phyloP scores from a whole-genome alignment of 35 echinoderm and acorn worm species.

The Patiria miniata region DNA sequence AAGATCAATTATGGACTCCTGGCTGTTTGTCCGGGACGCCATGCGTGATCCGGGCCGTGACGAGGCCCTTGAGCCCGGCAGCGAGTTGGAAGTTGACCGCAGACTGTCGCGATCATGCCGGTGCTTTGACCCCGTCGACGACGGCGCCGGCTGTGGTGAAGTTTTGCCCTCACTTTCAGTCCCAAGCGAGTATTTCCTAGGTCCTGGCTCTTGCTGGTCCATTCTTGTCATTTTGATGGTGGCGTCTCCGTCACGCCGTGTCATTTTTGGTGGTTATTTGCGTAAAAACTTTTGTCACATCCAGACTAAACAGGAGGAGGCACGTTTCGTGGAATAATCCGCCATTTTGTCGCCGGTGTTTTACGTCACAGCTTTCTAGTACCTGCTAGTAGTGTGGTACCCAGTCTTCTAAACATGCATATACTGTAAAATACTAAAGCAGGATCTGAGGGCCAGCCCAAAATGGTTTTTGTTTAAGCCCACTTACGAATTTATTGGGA shows the following conservation, averaged over 20 bases:
- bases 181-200: conserved; percentile 35
- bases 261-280: conserved; percentile 31
- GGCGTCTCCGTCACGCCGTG: conserved; percentile 69
- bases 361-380: too few species aligned
- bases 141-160: neutral
- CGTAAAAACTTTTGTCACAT: neutral
- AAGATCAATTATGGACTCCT: conserved; percentile 95
- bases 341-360: too few species aligned
- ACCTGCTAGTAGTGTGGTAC: too few species aligned
- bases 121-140: neutral
- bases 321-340: too few species aligned
- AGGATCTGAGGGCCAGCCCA: too few species aligned
- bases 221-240: conserved; percentile 55
- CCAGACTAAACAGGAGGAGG: too few species aligned
- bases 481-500: too few species aligned
- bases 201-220: conserved; percentile 44
- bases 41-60: conserved; percentile 77
- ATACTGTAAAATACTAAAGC: too few species aligned
- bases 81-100: conserved; percentile 66
- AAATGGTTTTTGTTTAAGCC: too few species aligned
- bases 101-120: conserved; percentile 36
- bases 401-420: too few species aligned
- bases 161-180: conserved; percentile 37
- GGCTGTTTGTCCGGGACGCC: conserved; percentile 82
- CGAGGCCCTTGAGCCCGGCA: conserved; percentile 74